Evolutionary conservation across 2,113 vertebrate genomes (phyloP).

Genomic region (Chascanopsetta lugubris): DNA sequence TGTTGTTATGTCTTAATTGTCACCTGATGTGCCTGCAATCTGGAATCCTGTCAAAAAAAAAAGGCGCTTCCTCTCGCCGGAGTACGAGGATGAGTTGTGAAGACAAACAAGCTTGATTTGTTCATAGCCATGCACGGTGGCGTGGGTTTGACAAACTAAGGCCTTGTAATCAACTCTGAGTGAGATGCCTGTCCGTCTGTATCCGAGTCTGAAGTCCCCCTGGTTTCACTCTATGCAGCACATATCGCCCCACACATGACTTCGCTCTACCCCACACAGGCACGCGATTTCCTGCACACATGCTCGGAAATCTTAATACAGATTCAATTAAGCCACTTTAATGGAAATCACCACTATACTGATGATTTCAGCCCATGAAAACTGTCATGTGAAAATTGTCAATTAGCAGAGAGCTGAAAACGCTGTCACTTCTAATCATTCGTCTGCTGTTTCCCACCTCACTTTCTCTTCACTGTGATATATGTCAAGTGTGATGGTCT

Average conservation of each 20-base stretch:
- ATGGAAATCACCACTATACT: conserved; percentile 43
- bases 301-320: conserved; percentile 22
- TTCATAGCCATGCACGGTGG: conserved; percentile 15
- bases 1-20: conserved; percentile 83
- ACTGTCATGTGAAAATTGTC: conserved; percentile 68
- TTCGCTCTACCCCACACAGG: neutral
- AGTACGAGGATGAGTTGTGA: conserved; percentile 19
- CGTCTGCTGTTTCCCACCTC: conserved; percentile 49
- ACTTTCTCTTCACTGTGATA: conserved; percentile 50
- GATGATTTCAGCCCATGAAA: conserved; percentile 62
- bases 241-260: neutral
- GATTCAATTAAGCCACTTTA: conserved; percentile 53
- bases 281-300: conserved; percentile 1
- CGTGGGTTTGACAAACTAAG: conserved; percentile 27
- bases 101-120: conserved; percentile 39
- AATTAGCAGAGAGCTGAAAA: conserved; percentile 67
- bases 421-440: conserved; percentile 67
- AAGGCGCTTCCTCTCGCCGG: conserved; percentile 42
- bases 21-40: conserved; percentile 81
- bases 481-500: conserved; percentile 63
- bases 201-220: neutral
- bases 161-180: conserved; percentile 2
- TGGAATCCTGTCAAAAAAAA: conserved; percentile 72
- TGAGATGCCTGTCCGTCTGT: neutral
- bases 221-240: neutral